Conservation (phyloP, 2,113 vertebrate species). For the Lophius piscatorius region DNA sequence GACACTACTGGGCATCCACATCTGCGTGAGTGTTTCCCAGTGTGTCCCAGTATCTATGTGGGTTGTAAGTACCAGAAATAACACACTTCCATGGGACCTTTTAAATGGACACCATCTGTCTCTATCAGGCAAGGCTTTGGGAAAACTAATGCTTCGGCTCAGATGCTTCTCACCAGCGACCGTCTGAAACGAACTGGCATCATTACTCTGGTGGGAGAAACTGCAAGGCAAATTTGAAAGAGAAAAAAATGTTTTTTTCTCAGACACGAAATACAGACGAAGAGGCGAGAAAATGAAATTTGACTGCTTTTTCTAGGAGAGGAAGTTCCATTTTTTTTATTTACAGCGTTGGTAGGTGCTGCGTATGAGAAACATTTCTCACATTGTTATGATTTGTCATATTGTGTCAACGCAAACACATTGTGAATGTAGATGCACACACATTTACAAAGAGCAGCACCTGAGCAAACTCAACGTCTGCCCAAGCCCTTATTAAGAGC, state of each 20-base stretch:
- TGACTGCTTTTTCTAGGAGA: conserved; percentile 7
- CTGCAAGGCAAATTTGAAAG: conserved; percentile 19
- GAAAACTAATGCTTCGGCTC: conserved; percentile 65
- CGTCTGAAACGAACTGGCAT: conserved; percentile 38
- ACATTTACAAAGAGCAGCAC: conserved; percentile 75
- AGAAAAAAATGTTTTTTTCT: conserved; percentile 3
- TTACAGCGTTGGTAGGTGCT: conserved; percentile 5
- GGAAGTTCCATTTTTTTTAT: conserved; percentile 26
- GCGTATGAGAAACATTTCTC: conserved; percentile 38
- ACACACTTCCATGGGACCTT: conserved; percentile 77
- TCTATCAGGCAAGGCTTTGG: conserved; percentile 70
- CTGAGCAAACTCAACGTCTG: conserved; percentile 78
- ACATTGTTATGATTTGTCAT: conserved; percentile 42
- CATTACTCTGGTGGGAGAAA: conserved; percentile 41
- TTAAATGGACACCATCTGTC: conserved; percentile 78
- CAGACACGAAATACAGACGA: conserved; percentile 4
- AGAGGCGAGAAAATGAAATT: conserved; percentile 16
- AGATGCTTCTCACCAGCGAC: conserved; percentile 55
- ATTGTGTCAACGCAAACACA: conserved; percentile 64
- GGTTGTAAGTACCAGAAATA: conserved; percentile 65
- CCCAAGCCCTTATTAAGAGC: conserved; percentile 64
- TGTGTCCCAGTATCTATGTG: conserved; percentile 49
- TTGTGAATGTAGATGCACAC: conserved; percentile 33
- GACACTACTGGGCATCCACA: conserved; percentile 32
- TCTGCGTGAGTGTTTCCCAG: conserved; percentile 45